Base-by-base conservation (phyloP, 2,113 vertebrate genomes). In the Cynopterus brachyotis region DNA sequence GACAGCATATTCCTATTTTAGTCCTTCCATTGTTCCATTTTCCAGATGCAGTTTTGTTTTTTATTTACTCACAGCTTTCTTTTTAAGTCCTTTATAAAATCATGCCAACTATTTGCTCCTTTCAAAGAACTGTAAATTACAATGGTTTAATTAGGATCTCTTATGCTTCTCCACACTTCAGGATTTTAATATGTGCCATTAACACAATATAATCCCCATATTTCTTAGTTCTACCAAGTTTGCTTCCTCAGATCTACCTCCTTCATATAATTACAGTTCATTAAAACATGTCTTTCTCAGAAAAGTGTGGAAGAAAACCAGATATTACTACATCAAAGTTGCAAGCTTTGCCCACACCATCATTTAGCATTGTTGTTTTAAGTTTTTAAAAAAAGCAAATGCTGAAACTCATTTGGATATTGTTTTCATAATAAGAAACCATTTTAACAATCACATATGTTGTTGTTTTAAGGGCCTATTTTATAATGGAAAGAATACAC, bases 401-500 rank as follows among this genome's bases (percentile, higher is more conserved):
- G 79, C 60, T 92, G 92, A 96, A 90, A 88, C 87, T 94, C 92
- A 96, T 96, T 97, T 92, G 89, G 70, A 93, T 67, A 78, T 60
- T 93, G 72, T 83, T 89, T 95, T 94, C 92, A 95, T 96, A 95
- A 93, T 45, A 96, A 89, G 85, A 86, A 96, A 79, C 67, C 60
- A 59, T 96, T 94, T 96, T 97, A 97, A 96, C 72, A 92, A 96
- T 93, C 96, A 80, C 95, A 97, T 96, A 90, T 97, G 96, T 97
- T 97, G 96, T 64, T 95, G 89, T 96, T 97, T 98, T 97, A 97
- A 96, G 82, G 86, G 83, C 90, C 83, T 70, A 69, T 92, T 97
- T 96, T 89, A 96, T 96, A 94, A 96, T 79, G 86, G 95, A 97
- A 97, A 97, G 83, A 96, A 91, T 76, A 60, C 20, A 84, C 83